Percentiles rank a stretch among this genome's conserved stretches.
phyloP scores from a whole-genome alignment of 2,797 vertebrate species.

The Rousettus madagascariensis region DNA sequence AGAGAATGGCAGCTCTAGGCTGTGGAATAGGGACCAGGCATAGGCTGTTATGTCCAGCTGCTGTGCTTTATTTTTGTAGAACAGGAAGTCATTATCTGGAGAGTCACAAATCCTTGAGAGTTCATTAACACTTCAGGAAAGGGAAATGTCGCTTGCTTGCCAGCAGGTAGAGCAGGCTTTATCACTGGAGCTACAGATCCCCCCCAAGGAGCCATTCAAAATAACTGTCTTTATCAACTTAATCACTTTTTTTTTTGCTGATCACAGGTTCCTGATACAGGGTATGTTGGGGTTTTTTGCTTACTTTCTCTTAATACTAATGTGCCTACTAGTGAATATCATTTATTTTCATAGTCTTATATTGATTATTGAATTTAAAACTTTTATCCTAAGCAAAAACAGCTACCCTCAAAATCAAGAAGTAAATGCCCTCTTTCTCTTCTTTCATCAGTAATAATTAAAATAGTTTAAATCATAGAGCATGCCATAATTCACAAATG shows the following conservation, averaged over 20 bases:
- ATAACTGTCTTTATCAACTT: slow-evolving; percentile 28
- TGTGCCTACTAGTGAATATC: not conserved
- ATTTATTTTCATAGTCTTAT: not conserved
- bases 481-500: not conserved
- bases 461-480: not conserved
- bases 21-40: not conserved
- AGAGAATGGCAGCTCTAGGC: not conserved
- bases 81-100: slow-evolving; percentile 52
- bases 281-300: not conserved
- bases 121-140: slow-evolving; percentile 49
- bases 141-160: not conserved
- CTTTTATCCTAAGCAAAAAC: not conserved
- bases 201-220: not conserved
- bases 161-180: not conserved
- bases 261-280: not conserved
- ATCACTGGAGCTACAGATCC: not conserved
- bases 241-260: not conserved
- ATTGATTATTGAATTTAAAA: slow-evolving; percentile 54
- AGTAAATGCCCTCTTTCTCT: not conserved
- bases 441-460: slow-evolving; percentile 12
- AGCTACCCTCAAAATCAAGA: not conserved
- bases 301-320: not conserved
- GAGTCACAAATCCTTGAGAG: slow-evolving; percentile 40
- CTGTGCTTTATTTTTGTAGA: slow-evolving; percentile 2
- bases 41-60: not conserved